phyloP scores from a whole-genome alignment of 2,113 vertebrate genomes.

The Grus americana region DNA sequence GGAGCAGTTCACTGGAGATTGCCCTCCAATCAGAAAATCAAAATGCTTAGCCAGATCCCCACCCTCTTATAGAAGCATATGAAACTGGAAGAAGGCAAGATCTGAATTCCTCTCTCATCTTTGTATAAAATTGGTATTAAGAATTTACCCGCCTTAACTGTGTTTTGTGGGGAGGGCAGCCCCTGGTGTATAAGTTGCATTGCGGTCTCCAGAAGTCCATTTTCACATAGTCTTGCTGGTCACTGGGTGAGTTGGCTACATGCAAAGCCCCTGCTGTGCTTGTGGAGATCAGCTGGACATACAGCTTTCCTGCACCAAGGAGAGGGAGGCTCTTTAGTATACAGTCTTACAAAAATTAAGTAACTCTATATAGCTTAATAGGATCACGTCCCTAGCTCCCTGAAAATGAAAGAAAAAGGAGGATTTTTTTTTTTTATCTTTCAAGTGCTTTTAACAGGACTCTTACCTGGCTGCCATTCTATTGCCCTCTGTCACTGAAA shows the following conservation, averaged over 20 bases:
- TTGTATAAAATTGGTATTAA: background rate
- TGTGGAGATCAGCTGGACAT: background rate
- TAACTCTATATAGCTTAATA: background rate
- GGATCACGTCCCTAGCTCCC: background rate
- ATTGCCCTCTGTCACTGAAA: background rate
- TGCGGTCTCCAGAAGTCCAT: background rate
- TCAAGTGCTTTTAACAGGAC: slow-evolving; percentile 5
- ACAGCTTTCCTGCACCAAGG: background rate
- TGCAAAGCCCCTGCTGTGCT: background rate
- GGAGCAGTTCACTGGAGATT: background rate
- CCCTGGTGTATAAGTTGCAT: background rate
- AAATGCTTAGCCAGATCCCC: background rate
- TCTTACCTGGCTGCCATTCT: background rate
- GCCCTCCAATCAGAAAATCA: background rate
- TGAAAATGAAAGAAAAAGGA: slow-evolving; percentile 13
- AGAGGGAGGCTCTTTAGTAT: background rate
- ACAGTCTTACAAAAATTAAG: background rate
- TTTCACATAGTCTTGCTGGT: background rate
- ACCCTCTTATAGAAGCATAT: background rate
- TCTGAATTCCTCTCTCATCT: background rate
- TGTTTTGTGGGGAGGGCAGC: background rate
- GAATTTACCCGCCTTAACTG: background rate
- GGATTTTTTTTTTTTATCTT: background rate
- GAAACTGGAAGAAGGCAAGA: background rate
- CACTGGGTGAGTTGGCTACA: background rate